These are phyloP conservation scores for Brienomyrus longianalis DNA, from an alignment of 2,113 vertebrate genomes.

Conservation along the genomic window DNA sequence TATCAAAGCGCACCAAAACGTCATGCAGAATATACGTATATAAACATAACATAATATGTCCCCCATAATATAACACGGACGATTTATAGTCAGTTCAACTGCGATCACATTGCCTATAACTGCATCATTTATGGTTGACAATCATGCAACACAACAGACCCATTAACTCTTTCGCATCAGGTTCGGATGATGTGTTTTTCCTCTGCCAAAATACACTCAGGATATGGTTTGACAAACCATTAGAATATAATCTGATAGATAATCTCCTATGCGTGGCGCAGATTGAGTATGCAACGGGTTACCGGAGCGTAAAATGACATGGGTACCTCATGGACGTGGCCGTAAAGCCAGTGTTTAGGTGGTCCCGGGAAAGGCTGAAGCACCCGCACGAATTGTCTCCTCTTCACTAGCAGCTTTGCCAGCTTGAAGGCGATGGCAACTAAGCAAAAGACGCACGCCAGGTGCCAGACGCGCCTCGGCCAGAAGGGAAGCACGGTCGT, in stretches of 20 bases:
- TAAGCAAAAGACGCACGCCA: constrained; percentile 50
- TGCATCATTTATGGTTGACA: background rate
- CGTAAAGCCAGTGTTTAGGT: constrained; percentile 66
- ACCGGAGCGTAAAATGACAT: constrained; percentile 41
- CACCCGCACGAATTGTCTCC: constrained; percentile 45
- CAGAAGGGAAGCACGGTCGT: constrained; percentile 36
- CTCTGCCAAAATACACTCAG: background rate
- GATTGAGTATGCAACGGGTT: background rate
- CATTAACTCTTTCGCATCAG: background rate
- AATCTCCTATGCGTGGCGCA: background rate
- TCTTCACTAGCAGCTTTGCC: constrained; percentile 47
- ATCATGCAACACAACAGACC: background rate
- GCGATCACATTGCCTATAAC: background rate
- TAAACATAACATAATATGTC: too few relatives aligned
- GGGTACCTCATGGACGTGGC: constrained; percentile 64
- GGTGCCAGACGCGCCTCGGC: constrained; percentile 42
- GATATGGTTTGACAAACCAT: background rate
- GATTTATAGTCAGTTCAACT: background rate
- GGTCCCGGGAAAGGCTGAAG: constrained; percentile 63
- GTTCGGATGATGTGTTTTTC: background rate
- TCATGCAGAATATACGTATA: background rate
- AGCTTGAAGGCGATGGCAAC: constrained; percentile 50
- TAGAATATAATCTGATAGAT: background rate
- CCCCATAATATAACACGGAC: too few relatives aligned
- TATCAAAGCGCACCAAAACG: background rate